Base-by-base conservation (phyloP, 2,888 invertebrate genomes). In the Stegophylla sp. region DNA sequence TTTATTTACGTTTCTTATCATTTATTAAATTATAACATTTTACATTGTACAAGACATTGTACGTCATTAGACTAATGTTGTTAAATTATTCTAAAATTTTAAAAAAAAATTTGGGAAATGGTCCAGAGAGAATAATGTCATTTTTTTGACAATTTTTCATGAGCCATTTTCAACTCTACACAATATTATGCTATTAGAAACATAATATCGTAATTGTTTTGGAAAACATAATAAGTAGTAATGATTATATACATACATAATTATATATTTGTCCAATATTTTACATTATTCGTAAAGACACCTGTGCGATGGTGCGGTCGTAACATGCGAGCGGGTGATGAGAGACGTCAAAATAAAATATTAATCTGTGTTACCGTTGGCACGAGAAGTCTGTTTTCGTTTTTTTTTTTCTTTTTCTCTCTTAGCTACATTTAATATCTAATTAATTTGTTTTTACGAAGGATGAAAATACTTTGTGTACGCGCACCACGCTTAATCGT, bases 311-410 rank as follows among this genome's bases (percentile, higher is more conserved):
- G 51, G n/a, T 51, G 51, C 5, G 9, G 51, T 5, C 17, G 7
- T n/a, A n/a, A n/a, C n/a, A 20, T 9, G 53, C 20, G 53, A 56
- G 10, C 56, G 20, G 23, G 17, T 1, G 56, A 56, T 34, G 72
- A 56, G 72, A 56, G 61, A 45, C 45, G 61, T n/a, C 23, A 53
- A 66, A 76, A 63, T 51, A 61, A 64, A 51, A 75, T 48, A 66
- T 66, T 76, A 76, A 76, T 76, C 64, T 64, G 53, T 75, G 75
- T 75, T 75, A 75, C 64, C 64, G 51, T 75, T 75, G 75, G 75
- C 75, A 75, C 64, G 7, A 64, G 75, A 41, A 4, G 20, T 63
- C 34, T 74, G 74, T 74, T 74, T 74, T 74, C 7, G 45, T 73
- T 63, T 74, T 73, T 61, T 45, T 26, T 26, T 0, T 45, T 43